Evolutionary conservation across 2,888 invertebrate genomes (phyloP).

Genomic region (Operophtera brumata): DNA sequence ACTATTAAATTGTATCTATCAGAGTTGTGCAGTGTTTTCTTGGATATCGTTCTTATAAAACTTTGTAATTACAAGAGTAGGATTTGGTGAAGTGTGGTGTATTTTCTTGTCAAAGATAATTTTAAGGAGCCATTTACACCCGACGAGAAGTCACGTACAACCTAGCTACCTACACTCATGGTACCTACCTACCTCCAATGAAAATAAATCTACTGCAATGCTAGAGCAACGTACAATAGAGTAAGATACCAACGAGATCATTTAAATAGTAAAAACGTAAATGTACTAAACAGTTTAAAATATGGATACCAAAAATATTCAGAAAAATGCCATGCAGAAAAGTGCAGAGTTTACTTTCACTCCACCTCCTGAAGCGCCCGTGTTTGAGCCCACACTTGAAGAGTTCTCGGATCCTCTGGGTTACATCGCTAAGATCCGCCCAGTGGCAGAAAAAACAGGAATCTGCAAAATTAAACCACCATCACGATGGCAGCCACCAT

Average conservation of each 20-base stretch:
- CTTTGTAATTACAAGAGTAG: neutral
- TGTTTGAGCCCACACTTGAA: slow-evolving; percentile 85
- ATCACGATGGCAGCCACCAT: slow-evolving; percentile 88
- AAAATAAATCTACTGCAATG: slow-evolving; percentile 15
- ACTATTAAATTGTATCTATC: too few species aligned
- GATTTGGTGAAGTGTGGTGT: slow-evolving; percentile 4
- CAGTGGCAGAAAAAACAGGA: slow-evolving; percentile 86
- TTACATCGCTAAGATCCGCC: slow-evolving; percentile 87
- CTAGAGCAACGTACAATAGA: neutral
- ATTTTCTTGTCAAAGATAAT: slow-evolving; percentile 15
- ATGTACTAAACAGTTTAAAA: slow-evolving; percentile 1
- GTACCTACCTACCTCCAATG: neutral
- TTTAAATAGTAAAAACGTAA: neutral
- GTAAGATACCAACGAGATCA: slow-evolving; percentile 4
- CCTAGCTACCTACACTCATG: too few species aligned
- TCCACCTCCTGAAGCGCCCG: slow-evolving; percentile 83
- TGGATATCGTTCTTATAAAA: neutral
- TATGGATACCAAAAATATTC: slow-evolving; percentile 76
- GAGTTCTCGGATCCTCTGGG: slow-evolving; percentile 87
- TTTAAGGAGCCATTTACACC: slow-evolving; percentile 76
- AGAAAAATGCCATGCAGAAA: slow-evolving; percentile 78
- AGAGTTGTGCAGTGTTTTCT: neutral
- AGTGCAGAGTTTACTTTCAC: slow-evolving; percentile 77
- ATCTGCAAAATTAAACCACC: slow-evolving; percentile 90
- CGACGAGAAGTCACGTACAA: slow-evolving; percentile 77